Conservation (phyloP, 2,113 vertebrate species). For the Copsychus sechellarum region DNA sequence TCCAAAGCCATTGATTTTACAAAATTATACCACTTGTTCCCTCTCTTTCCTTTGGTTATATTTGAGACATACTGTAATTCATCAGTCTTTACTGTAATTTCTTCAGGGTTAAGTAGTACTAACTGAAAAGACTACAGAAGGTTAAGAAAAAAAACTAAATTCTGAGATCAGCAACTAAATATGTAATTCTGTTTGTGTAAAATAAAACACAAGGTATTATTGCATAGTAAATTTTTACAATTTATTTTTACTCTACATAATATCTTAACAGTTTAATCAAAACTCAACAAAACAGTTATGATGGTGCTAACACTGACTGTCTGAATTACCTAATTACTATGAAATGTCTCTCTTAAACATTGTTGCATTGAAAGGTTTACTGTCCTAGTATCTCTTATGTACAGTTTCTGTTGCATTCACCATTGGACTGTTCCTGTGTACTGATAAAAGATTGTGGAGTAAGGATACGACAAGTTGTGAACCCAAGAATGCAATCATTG, state of each 20-base stretch:
- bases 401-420: not conserved
- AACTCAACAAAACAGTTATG: not conserved
- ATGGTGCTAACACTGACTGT: not conserved
- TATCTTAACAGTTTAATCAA: not conserved
- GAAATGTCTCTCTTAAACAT: not conserved
- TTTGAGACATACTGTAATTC: not conserved
- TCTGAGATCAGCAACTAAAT: not conserved
- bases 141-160: not conserved
- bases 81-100: not conserved
- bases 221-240: not conserved
- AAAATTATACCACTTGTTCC: not conserved
- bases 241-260: not conserved
- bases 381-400: not conserved
- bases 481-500: not conserved
- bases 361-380: not conserved
- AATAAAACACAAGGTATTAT: not conserved
- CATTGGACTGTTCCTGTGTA: not conserved
- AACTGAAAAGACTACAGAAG: not conserved
- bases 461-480: not conserved
- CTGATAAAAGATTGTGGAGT: not conserved
- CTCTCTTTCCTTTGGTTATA: not conserved
- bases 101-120: not conserved
- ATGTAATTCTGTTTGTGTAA: not conserved
- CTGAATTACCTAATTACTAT: not conserved
- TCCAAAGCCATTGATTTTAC: not conserved